Base-by-base conservation (phyloP, 2,888 invertebrate species). In the Neocrepidodera transversa region DNA sequence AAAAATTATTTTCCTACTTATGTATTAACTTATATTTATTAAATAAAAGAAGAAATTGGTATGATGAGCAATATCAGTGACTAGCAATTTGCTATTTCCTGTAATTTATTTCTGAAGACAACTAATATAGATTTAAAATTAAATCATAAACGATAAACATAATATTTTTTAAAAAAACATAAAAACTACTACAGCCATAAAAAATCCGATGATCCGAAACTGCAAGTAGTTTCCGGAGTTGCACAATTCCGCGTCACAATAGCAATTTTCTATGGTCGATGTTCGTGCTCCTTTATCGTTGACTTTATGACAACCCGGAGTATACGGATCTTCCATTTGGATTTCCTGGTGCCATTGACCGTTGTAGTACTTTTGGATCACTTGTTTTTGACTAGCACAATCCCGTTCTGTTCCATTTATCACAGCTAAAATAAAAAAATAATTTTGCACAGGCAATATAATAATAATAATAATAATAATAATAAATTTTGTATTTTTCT, bases 371-470 rank as follows among this genome's bases (percentile, higher is more conserved):
- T 83, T 83, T 72, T 87, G 85, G 70, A 83, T 83, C 40, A 84
- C 84, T 70, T 88, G 82, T 74, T 86, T 88, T 78, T 93, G 92
- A 2, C 85, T 81, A 0, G 92, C 91, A 74, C 93, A 93, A 68
- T 89, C 90, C 48, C 92, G 83, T 32, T 85, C 81, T 14, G 85
- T 85, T 23, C 84, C 85, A 62, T 82, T 83, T 56, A 87, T 83
- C 65, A 82, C 80, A 51, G 62, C 69, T 72, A 57, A n/a, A 69
- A 63, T 35, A 54, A 53, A 32, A 28, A 45, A 10, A 18, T n/a
- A n/a, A n/a, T n/a, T n/a, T n/a, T n/a, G n/a, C n/a, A n/a, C n/a
- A n/a, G n/a, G n/a, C n/a, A n/a, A n/a, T n/a, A n/a, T n/a, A n/a
- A n/a, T n/a, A n/a, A n/a, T n/a, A n/a, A n/a, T n/a, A n/a, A n/a